Conservation (phyloP, 2,113 vertebrate species). For the Amia ocellicauda region DNA sequence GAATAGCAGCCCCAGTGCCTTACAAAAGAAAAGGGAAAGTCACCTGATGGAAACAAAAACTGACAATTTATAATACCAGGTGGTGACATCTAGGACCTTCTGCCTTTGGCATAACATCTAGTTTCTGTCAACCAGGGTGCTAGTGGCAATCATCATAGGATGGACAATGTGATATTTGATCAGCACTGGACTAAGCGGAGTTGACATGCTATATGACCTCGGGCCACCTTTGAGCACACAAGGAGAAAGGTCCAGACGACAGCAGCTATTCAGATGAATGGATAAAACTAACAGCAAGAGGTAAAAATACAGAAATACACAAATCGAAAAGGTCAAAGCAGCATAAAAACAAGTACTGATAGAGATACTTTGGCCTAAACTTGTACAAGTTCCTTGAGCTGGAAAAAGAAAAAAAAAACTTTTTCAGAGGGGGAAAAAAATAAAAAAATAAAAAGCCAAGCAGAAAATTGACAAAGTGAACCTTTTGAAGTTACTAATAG, state of each 20-base stretch:
- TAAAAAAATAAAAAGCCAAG: background rate
- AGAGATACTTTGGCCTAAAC: background rate
- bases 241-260: background rate
- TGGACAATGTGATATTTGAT: background rate
- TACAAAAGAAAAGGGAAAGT: background rate
- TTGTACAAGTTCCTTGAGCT: background rate
- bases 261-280: background rate
- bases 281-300: background rate
- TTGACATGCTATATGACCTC: background rate
- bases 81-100: background rate
- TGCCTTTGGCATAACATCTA: slow-evolving; percentile 1
- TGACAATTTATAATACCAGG: background rate
- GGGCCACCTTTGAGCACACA: background rate
- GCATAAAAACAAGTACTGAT: background rate
- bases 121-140: slow-evolving; percentile 7
- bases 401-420: background rate
- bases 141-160: background rate
- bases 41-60: background rate
- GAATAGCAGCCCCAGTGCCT: background rate
- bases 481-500: too few relatives aligned
- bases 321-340: background rate
- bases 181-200: background rate
- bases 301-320: background rate
- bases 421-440: background rate
- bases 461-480: too few relatives aligned